Conservation (phyloP, 2,888 invertebrate species). For the Campaea margaritaria region DNA sequence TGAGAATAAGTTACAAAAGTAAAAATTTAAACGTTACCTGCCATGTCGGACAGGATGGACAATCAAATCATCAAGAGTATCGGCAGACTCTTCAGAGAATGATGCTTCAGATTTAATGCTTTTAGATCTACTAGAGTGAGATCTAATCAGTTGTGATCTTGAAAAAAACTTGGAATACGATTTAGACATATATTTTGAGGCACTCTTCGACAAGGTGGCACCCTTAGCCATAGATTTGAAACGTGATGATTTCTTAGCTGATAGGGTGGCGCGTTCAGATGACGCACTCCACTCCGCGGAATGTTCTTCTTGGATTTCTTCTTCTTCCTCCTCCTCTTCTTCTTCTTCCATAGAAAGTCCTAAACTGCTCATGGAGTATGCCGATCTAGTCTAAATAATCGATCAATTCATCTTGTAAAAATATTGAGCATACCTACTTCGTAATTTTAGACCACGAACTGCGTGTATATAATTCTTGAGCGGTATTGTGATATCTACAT, state of each 20-base stretch:
- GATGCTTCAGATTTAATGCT: conserved; percentile 35
- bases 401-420: too few species aligned
- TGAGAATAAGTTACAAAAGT: too few species aligned
- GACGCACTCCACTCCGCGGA: conserved; percentile 59
- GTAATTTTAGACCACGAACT: too few species aligned
- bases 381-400: neutral
- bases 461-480: too few species aligned
- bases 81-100: conserved; percentile 39
- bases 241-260: conserved; percentile 47
- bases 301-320: conserved; percentile 49
- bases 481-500: too few species aligned
- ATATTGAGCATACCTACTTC: too few species aligned
- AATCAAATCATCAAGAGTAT: conserved; percentile 60
- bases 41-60: conserved; percentile 50
- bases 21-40: neutral
- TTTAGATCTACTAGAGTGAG: conserved; percentile 41
- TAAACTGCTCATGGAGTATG: conserved; percentile 52
- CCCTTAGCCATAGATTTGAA: conserved; percentile 45
- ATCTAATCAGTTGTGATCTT: conserved; percentile 47
- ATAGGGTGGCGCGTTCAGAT: conserved; percentile 40
- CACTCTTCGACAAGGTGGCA: conserved; percentile 40
- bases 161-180: conserved; percentile 56
- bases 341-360: conserved; percentile 45
- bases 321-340: conserved; percentile 40
- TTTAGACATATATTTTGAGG: conserved; percentile 49